Evolutionary conservation across 2,888 invertebrate species (phyloP).

Genomic region (Euplexia lucipara): DNA sequence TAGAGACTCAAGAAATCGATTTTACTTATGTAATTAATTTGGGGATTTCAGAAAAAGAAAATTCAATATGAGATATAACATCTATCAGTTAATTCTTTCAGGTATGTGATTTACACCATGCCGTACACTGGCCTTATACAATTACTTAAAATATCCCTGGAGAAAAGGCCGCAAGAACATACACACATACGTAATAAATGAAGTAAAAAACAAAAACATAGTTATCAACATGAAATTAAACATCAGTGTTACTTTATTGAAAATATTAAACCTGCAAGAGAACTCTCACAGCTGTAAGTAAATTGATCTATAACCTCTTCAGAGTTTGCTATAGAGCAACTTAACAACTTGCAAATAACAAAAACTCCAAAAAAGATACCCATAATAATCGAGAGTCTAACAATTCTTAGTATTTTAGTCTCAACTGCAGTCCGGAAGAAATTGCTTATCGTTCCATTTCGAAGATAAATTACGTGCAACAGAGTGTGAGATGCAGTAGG

Average conservation of each 20-base stretch:
- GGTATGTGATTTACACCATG: no score
- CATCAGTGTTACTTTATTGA: neutral
- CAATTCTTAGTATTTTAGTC: neutral
- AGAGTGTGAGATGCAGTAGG: neutral
- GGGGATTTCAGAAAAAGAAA: no score
- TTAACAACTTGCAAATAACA: neutral
- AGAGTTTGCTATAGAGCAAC: neutral
- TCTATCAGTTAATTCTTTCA: no score
- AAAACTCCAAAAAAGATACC: neutral
- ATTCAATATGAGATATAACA: no score
- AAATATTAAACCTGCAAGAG: neutral
- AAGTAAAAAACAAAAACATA: neutral
- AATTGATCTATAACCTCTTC: no score
- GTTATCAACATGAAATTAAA: neutral
- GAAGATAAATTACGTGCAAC: constrained; percentile 6
- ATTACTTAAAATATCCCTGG: no score
- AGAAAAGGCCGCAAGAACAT: neutral
- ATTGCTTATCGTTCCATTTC: constrained; percentile 1
- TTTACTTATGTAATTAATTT: no score
- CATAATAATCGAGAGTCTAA: neutral
- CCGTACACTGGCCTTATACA: no score
- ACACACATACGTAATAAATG: neutral
- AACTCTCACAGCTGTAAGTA: no score
- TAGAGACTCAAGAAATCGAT: no score
- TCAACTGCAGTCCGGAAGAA: neutral